phyloP scores from a whole-genome alignment of 1,140 invertebrate genomes.

The Listronotus bonariensis region DNA sequence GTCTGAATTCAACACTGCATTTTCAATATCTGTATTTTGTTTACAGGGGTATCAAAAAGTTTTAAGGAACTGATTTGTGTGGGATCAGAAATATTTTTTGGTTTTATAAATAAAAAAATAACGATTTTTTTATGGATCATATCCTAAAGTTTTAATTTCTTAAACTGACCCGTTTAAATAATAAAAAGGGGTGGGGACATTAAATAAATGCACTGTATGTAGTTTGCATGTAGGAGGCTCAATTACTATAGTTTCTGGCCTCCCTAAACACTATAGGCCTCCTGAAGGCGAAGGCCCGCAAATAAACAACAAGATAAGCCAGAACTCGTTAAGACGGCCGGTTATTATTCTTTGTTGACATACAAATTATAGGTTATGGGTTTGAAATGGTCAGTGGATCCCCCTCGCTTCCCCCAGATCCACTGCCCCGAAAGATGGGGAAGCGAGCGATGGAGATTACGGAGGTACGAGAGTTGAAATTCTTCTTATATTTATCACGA shows the following conservation, averaged over 20 bases:
- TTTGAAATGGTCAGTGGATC: slow-evolving; percentile 5
- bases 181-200: no score
- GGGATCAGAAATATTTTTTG: no score
- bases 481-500: slow-evolving; percentile 36
- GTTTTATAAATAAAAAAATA: no score
- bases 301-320: slow-evolving; percentile 50
- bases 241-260: neutral
- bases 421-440: neutral
- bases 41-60: no score
- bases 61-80: no score
- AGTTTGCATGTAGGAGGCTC: no score
- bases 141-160: no score
- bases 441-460: slow-evolving; percentile 9
- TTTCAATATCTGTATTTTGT: no score
- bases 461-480: slow-evolving; percentile 47
- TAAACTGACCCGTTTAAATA: no score
- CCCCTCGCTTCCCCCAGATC: neutral
- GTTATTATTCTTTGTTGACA: slow-evolving; percentile 55
- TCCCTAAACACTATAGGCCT: neutral
- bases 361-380: slow-evolving; percentile 52
- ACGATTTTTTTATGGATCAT: no score
- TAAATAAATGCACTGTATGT: no score
- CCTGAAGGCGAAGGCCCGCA: slow-evolving; percentile 15
- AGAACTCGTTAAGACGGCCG: slow-evolving; percentile 17
- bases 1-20: no score